A percentile compares a stretch with the other conserved stretches of the same genome.
Conservation (phyloP, 2,113 vertebrate species). For the Pyrgilauda ruficollis region DNA sequence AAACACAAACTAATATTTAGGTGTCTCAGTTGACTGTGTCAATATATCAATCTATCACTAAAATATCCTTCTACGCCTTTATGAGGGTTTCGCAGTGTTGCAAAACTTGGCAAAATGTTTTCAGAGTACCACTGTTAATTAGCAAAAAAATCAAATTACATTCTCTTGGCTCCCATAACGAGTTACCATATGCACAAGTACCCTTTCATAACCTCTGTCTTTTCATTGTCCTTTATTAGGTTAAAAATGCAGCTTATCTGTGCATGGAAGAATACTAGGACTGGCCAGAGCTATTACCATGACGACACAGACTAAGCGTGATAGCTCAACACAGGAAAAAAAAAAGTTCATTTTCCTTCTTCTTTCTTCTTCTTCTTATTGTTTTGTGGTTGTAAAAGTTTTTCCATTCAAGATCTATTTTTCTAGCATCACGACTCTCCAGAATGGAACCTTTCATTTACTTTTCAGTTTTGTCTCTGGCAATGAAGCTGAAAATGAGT, state of each 20-base stretch:
- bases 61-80: neutral
- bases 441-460: neutral
- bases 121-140: neutral
- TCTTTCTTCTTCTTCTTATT: neutral
- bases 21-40: neutral
- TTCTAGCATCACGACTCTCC: neutral
- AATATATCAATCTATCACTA: neutral
- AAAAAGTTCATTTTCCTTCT: neutral
- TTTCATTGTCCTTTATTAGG: neutral
- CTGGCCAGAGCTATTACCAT: neutral
- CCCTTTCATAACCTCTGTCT: neutral
- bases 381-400: neutral
- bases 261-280: neutral
- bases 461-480: neutral
- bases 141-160: neutral
- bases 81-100: neutral
- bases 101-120: neutral
- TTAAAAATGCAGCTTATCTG: constrained; percentile 6
- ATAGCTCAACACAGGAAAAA: neutral
- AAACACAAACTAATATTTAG: neutral
- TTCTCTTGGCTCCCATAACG: neutral
- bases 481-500: neutral
- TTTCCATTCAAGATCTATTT: neutral
- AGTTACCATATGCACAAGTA: neutral
- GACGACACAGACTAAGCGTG: neutral